A percentile compares a stretch with the other conserved stretches of the same genome.
Evolutionary conservation across 2,113 vertebrate genomes (phyloP).

Genomic region (Dinomys branickii): DNA sequence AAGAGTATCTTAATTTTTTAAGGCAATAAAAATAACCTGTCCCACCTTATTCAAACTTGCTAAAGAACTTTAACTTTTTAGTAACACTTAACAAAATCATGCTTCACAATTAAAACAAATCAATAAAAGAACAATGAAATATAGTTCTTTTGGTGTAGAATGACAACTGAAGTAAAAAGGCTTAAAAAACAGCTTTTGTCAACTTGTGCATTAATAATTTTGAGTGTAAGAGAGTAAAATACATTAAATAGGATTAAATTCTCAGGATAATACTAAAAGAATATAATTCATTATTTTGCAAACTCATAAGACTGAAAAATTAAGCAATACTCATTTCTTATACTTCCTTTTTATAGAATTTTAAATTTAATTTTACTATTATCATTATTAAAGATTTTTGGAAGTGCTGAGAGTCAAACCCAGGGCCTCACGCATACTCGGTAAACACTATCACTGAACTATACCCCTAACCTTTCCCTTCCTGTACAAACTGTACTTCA

Average conservation of each 20-base stretch:
- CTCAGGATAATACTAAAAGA: constrained; percentile 23
- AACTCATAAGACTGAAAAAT: constrained; percentile 47
- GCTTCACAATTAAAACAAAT: constrained; percentile 40
- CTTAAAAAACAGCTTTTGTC: not conserved
- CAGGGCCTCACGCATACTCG: not conserved
- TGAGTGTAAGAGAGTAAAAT: constrained; percentile 61
- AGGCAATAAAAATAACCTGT: constrained; percentile 27
- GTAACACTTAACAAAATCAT: constrained; percentile 53
- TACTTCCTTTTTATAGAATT: not conserved
- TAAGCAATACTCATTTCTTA: constrained; percentile 16
- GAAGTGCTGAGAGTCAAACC: not conserved
- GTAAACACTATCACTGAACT: not conserved
- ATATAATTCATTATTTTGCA: constrained; percentile 53
- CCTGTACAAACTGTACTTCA: constrained; percentile 21
- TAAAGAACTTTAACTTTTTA: constrained; percentile 16
- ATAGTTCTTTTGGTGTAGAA: constrained; percentile 35
- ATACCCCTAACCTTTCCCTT: not conserved
- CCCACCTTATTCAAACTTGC: constrained; percentile 25
- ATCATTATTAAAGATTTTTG: not conserved
- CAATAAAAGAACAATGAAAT: constrained; percentile 31
- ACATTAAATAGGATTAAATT: constrained; percentile 41
- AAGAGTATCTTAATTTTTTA: constrained; percentile 61
- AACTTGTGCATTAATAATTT: constrained; percentile 59
- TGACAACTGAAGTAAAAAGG: constrained; percentile 52
- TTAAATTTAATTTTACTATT: not conserved